phyloP scores from a whole-genome alignment of 2,797 vertebrate species.

The Luscinia luscinia region DNA sequence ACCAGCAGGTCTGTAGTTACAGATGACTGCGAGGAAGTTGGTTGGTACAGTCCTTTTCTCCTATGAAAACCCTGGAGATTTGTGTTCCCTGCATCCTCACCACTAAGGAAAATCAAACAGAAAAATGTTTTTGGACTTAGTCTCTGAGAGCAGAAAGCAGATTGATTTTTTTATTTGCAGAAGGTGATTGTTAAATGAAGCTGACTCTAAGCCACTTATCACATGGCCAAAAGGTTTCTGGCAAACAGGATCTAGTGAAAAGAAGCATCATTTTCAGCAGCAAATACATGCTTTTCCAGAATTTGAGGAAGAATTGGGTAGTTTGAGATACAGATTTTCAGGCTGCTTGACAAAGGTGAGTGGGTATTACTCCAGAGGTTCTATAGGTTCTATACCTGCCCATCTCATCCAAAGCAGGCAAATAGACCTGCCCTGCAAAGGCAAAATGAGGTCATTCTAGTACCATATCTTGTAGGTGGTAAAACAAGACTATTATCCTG shows the following conservation, averaged over 20 bases:
- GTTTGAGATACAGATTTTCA: background rate
- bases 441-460: background rate
- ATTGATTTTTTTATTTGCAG: background rate
- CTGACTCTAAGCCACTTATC: background rate
- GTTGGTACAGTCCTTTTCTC: background rate
- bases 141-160: background rate
- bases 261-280: background rate
- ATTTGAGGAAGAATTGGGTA: background rate
- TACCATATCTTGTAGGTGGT: background rate
- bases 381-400: background rate
- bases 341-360: background rate
- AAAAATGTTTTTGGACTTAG: background rate
- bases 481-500: background rate
- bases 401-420: background rate
- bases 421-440: background rate
- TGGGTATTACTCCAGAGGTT: background rate
- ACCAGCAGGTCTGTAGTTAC: background rate
- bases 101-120: background rate
- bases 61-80: background rate
- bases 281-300: background rate
- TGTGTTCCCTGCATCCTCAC: background rate
- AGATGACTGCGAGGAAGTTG: background rate
- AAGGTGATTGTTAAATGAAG: background rate
- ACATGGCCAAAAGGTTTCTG: background rate
- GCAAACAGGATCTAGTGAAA: background rate